A percentile compares a stretch with the other conserved stretches of the same genome.
These are phyloP conservation scores for Carduelis carduelis DNA, from an alignment of 2,797 vertebrate genomes.

Conservation along the genomic window DNA sequence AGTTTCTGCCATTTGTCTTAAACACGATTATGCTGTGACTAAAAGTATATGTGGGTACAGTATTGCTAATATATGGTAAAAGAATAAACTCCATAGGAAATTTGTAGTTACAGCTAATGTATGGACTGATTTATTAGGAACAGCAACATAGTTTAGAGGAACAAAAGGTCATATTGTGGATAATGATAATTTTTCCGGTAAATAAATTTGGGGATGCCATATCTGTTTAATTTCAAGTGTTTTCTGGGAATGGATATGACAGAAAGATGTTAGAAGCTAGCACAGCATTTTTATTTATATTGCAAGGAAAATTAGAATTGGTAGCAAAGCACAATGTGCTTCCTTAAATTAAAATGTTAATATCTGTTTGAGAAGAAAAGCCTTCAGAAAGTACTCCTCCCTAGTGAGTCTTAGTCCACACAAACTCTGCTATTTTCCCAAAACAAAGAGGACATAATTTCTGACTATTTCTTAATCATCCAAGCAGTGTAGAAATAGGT, in stretches of 20 bases:
- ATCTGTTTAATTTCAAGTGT: neutral
- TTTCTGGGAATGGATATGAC: neutral
- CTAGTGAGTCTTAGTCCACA: neutral
- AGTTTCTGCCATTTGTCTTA: neutral
- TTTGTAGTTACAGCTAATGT: neutral
- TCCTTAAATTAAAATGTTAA: neutral
- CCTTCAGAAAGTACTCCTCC: neutral
- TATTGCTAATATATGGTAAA: neutral
- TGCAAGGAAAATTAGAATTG: neutral
- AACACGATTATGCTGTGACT: neutral
- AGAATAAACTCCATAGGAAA: neutral
- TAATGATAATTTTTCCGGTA: neutral
- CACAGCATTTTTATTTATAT: neutral
- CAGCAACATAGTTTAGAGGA: neutral
- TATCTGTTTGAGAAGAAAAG: neutral
- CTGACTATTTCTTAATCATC: neutral
- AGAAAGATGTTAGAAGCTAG: neutral
- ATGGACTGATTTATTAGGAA: neutral
- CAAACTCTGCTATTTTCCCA: neutral
- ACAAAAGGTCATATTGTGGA: neutral
- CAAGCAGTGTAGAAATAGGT: neutral
- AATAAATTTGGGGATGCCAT: neutral
- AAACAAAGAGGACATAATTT: neutral
- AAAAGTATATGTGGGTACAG: neutral
- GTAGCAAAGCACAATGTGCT: neutral